Evolutionary conservation across 2,888 invertebrate species (phyloP).

Genomic region (Lasioglossum morio): DNA sequence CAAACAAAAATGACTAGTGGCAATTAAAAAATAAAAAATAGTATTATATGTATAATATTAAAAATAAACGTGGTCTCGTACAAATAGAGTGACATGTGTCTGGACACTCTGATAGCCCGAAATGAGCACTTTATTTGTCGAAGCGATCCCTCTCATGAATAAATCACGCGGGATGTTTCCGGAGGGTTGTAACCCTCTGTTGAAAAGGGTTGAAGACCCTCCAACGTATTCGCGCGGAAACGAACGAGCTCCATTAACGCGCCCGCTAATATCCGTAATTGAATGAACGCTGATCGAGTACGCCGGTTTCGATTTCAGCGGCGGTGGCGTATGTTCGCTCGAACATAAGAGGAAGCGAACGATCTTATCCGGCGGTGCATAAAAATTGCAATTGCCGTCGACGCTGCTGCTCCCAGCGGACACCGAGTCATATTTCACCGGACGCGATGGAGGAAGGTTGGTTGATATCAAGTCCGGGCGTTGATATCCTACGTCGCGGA

Average conservation of each 20-base stretch:
- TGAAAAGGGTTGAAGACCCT: slow-evolving; percentile 22
- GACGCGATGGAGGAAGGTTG: background rate
- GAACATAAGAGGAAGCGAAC: slow-evolving; percentile 23
- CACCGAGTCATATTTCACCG: slow-evolving; percentile 23
- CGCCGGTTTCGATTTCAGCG: background rate
- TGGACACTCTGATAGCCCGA: background rate
- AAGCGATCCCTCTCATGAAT: background rate
- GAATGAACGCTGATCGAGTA: slow-evolving; percentile 39
- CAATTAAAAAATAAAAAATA: no score
- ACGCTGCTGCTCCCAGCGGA: slow-evolving; percentile 17
- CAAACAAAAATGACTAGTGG: no score
- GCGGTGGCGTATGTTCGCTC: background rate
- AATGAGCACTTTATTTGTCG: background rate
- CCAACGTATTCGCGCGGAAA: slow-evolving; percentile 28
- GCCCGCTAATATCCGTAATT: slow-evolving; percentile 56
- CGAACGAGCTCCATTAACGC: slow-evolving; percentile 61
- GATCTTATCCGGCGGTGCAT: slow-evolving; percentile 28
- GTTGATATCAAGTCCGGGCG: slow-evolving; percentile 1
- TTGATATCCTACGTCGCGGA: background rate
- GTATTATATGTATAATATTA: background rate
- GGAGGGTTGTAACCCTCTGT: background rate
- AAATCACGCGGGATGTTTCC: background rate
- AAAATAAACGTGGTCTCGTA: background rate
- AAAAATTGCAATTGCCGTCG: slow-evolving; percentile 40
- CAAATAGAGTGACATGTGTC: background rate